Percentiles rank a stretch among this genome's conserved stretches.
Evolutionary conservation across 2,888 invertebrate species (phyloP).

Genomic region (Allophyes oxyacanthae): DNA sequence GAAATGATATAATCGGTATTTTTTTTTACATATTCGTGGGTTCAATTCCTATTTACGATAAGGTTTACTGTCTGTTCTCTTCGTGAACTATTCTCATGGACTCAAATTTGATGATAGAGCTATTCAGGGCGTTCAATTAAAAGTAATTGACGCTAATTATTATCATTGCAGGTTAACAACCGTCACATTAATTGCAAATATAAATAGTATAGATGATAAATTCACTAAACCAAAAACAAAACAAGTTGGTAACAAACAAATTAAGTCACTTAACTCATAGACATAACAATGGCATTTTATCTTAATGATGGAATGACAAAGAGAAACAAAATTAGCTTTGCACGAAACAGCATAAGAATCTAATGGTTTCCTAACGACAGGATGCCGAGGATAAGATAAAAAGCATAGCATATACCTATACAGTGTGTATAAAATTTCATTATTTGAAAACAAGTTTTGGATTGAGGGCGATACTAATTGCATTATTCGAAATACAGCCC

Average conservation of each 20-base stretch:
- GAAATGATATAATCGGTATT: neutral
- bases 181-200: conserved; percentile 20
- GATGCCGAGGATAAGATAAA: conserved; percentile 11
- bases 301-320: conserved; percentile 16
- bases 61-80: neutral
- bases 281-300: conserved; percentile 23
- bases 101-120: conserved; percentile 22
- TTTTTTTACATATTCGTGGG: neutral
- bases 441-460: conserved; percentile 37
- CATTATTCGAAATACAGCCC: conserved; percentile 53
- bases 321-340: conserved; percentile 9
- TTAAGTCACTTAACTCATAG: conserved; percentile 1
- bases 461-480: no score
- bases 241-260: conserved; percentile 5
- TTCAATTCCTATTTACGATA: no score
- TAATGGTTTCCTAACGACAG: conserved; percentile 27
- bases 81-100: conserved; percentile 8
- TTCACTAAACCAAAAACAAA: neutral
- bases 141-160: conserved; percentile 59
- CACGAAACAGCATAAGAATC: conserved; percentile 5
- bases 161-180: conserved; percentile 48
- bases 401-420: neutral
- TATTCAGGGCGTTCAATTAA: conserved; percentile 52
- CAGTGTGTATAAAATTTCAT: conserved; percentile 6
- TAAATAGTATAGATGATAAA: neutral